Percentiles rank a stretch among this genome's conserved stretches.
Conservation (phyloP, 2,888 invertebrate species). For the Dasysyrphus albostriatus region DNA sequence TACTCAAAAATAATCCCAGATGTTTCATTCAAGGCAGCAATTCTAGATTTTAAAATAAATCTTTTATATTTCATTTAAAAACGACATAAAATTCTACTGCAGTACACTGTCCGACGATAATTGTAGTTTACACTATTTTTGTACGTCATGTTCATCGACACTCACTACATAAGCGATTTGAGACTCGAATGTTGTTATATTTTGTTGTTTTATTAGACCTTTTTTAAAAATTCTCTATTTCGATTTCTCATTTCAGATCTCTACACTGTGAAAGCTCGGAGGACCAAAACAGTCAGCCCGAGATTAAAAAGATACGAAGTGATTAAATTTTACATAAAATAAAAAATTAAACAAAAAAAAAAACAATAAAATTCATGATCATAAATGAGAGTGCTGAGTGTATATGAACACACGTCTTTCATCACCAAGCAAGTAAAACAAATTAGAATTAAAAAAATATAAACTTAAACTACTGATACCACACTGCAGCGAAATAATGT, state of each 20-base stretch:
- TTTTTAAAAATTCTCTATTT: not conserved
- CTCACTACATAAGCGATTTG: no score
- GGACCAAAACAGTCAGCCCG: constrained; percentile 80
- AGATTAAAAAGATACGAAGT: constrained; percentile 82
- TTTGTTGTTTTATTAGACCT: no score
- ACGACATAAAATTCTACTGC: no score
- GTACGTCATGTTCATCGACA: no score
- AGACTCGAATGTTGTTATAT: no score
- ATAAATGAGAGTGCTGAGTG: constrained; percentile 49
- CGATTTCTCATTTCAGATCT: constrained; percentile 67
- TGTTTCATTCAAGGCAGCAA: no score
- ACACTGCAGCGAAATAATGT: constrained; percentile 60
- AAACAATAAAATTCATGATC: constrained; percentile 49
- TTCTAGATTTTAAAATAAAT: no score
- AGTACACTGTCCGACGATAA: no score
- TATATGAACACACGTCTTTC: constrained; percentile 51
- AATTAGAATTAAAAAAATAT: constrained; percentile 51
- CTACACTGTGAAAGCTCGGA: constrained; percentile 78
- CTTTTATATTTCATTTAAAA: no score
- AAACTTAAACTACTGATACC: constrained; percentile 52
- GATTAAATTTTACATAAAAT: constrained; percentile 78
- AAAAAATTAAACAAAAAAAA: not conserved
- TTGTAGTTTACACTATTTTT: no score
- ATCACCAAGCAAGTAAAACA: constrained; percentile 70
- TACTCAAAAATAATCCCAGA: no score